Percentiles rank a stretch among this genome's conserved stretches.
Conservation (phyloP, 2,888 invertebrate species). For the Phengaris arion region DNA sequence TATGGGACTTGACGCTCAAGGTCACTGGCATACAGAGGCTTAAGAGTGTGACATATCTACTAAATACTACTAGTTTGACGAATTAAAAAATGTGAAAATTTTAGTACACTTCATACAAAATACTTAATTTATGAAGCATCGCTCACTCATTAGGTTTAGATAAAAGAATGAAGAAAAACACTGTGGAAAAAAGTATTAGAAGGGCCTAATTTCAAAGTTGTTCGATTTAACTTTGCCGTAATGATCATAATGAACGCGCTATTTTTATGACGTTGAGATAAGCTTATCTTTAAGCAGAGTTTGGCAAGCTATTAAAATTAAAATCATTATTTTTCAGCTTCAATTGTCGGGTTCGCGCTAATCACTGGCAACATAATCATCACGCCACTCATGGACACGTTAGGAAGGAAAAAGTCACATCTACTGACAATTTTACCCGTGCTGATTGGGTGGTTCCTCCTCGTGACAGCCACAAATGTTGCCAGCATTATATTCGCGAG, state of each 20-base stretch:
- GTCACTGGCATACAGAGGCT: too few species aligned
- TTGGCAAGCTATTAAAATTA: neutral
- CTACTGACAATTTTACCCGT: constrained; percentile 75
- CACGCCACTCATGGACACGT: constrained; percentile 75
- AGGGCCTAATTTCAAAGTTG: neutral
- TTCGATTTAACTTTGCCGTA: neutral
- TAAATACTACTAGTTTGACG: too few species aligned
- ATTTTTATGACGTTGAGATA: neutral
- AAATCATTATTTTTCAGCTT: constrained; percentile 67
- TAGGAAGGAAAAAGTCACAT: constrained; percentile 79
- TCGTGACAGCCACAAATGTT: constrained; percentile 70
- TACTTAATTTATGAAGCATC: neutral
- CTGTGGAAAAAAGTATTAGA: neutral
- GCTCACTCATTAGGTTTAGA: neutral
- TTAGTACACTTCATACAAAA: too few species aligned
- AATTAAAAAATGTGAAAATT: too few species aligned
- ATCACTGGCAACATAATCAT: constrained; percentile 79
- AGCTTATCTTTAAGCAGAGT: neutral
- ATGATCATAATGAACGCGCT: neutral
- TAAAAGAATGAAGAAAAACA: neutral
- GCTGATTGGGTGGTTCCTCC: constrained; percentile 79
- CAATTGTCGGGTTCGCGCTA: constrained; percentile 81
- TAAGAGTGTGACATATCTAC: too few species aligned
- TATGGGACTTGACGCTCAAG: too few species aligned
- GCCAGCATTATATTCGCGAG: constrained; percentile 71